Evolutionary conservation across 2,888 invertebrate genomes (phyloP), one percentile per base, ranked within the genome.

Genomic region (Cephus rjabovi): DNA sequence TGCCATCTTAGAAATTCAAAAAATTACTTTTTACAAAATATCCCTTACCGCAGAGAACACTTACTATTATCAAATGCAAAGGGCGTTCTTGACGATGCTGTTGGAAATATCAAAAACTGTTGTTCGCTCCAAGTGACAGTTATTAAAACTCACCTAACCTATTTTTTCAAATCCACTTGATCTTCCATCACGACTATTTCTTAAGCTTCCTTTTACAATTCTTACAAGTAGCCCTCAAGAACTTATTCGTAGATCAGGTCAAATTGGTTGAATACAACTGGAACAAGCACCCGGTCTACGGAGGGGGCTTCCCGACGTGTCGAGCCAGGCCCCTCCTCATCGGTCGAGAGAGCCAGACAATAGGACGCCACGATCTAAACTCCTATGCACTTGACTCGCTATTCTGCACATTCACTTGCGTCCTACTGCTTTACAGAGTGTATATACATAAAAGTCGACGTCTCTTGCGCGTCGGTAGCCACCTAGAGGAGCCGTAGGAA

Each of bases 291-390:
- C 76, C 79, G 77, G 79, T 82, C 81, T 81, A 77, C 74, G 73
- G 75, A 78, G 34, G 76, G 75, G 69, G 31, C 75, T 81, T 34
- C 71, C 11, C 73, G 37, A 56, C 75, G 34, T 35, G 69, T 74
- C 40, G 34, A 71, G 71, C 71, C 74, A 78, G 75, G 78, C 69
- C 76, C 76, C 40, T 31, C 76, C 73, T 34, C 76, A 77, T 73
- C 76, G 76, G 73, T 79, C 83, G 82, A 73, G 74, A 81, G 81
- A 79, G 83, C 86, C 87, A 87, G 87, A 87, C 87, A 87, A 87
- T 86, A 84, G 87, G 87, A 87, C 87, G 87, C 87, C 87, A 85
- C 77, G 75, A 80, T 81, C 79, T 73, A 69, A 76, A 75, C 78
- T 77, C 34, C 71, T 40, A 74, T 81, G 76, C 78, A 75, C 77